phyloP scores from a whole-genome alignment of 2,113 vertebrate genomes.

The Tragelaphus buxtoni region DNA sequence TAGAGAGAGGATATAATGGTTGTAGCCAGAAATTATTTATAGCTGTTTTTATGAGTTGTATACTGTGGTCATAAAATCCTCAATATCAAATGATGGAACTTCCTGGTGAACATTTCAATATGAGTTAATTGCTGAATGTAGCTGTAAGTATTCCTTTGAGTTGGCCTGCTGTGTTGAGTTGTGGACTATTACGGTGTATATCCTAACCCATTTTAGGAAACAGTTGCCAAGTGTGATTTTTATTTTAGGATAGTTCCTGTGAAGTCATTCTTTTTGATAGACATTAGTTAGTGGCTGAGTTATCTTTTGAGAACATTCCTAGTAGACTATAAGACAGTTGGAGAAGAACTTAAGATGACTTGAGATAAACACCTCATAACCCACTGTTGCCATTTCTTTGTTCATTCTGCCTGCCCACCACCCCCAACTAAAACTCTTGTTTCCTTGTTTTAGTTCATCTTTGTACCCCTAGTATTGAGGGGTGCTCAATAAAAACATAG shows the following conservation, averaged over 20 bases:
- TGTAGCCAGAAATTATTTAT: background rate
- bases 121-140: background rate
- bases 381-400: background rate
- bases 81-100: background rate
- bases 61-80: background rate
- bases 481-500: background rate
- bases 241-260: background rate
- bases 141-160: background rate
- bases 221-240: background rate
- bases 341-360: background rate
- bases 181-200: background rate
- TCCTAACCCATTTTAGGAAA: background rate
- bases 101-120: background rate
- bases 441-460: slow-evolving; percentile 14
- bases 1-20: background rate
- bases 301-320: background rate
- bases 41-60: background rate
- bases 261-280: slow-evolving; percentile 6
- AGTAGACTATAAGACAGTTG: background rate
- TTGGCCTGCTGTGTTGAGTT: background rate
- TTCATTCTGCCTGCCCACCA: background rate
- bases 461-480: background rate
- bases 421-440: background rate
- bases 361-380: background rate
- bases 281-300: background rate